phyloP scores from a whole-genome alignment of 2,888 invertebrate species.

The Flabesymbios commensalis region DNA sequence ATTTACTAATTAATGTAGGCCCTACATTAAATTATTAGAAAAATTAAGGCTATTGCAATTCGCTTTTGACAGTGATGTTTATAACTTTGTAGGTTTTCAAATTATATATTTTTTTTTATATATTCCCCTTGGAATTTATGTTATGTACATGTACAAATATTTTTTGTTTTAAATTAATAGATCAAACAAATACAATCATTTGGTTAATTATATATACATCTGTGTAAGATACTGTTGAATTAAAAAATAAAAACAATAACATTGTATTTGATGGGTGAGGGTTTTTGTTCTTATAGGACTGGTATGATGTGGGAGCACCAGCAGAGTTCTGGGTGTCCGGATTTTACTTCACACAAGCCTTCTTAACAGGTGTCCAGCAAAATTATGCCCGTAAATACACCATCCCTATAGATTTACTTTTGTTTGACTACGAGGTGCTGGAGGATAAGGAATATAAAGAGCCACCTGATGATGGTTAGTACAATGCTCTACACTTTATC shows the following conservation, averaged over 20 bases:
- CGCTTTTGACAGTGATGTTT: not conserved
- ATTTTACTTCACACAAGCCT: conserved; percentile 64
- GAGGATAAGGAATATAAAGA: conserved; percentile 63
- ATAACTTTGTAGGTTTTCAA: too few relatives aligned
- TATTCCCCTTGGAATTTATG: too few relatives aligned
- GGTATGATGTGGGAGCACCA: conserved; percentile 62
- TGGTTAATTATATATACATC: too few relatives aligned
- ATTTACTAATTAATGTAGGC: not conserved
- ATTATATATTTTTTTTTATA: too few relatives aligned
- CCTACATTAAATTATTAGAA: not conserved
- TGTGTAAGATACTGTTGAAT: too few relatives aligned
- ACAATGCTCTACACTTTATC: not conserved
- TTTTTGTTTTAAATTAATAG: too few relatives aligned
- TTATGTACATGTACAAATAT: too few relatives aligned
- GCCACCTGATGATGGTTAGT: conserved; percentile 61
- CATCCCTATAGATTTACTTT: conserved; percentile 62
- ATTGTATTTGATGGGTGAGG: too few relatives aligned
- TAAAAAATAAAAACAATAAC: too few relatives aligned
- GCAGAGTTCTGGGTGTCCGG: conserved; percentile 63
- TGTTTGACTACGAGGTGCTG: conserved; percentile 67
- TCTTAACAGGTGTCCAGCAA: conserved; percentile 64
- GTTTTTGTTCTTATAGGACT: conserved; percentile 58
- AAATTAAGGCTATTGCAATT: not conserved
- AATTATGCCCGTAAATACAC: conserved; percentile 63
- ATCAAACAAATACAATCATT: too few relatives aligned